phyloP scores from a whole-genome alignment of 2,888 invertebrate genomes.

The Lycaena phlaeas region DNA sequence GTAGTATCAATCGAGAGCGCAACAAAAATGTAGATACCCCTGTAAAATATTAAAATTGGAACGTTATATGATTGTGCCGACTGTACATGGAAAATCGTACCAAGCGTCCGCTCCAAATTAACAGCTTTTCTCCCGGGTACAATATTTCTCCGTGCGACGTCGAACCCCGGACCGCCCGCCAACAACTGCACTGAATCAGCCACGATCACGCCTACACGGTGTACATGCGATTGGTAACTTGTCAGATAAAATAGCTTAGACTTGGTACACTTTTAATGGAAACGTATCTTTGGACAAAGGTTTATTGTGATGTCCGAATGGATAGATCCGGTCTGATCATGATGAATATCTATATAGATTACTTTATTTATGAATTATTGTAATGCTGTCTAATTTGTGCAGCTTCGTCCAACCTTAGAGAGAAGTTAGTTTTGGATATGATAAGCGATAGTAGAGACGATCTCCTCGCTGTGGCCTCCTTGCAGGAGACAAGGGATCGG shows the following conservation, averaged over 20 bases:
- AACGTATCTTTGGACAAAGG: background rate
- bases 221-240: constrained; percentile 67
- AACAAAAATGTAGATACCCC: no score
- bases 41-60: background rate
- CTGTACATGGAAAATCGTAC: constrained; percentile 56
- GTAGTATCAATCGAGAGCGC: no score
- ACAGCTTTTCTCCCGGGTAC: constrained; percentile 62
- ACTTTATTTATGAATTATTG: no score
- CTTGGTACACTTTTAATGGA: constrained; percentile 18
- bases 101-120: constrained; percentile 63
- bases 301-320: no score
- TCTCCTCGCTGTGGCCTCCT: no score
- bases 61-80: background rate
- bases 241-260: constrained; percentile 59
- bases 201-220: constrained; percentile 71
- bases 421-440: no score
- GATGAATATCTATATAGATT: no score
- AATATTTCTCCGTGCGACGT: constrained; percentile 67
- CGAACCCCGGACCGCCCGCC: constrained; percentile 65
- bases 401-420: no score
- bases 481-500: no score
- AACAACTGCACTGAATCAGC: constrained; percentile 72
- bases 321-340: no score
- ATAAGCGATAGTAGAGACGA: no score
- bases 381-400: no score